Evolutionary conservation across 2,113 vertebrate species (phyloP).

Genomic region (Prinia subflava): DNA sequence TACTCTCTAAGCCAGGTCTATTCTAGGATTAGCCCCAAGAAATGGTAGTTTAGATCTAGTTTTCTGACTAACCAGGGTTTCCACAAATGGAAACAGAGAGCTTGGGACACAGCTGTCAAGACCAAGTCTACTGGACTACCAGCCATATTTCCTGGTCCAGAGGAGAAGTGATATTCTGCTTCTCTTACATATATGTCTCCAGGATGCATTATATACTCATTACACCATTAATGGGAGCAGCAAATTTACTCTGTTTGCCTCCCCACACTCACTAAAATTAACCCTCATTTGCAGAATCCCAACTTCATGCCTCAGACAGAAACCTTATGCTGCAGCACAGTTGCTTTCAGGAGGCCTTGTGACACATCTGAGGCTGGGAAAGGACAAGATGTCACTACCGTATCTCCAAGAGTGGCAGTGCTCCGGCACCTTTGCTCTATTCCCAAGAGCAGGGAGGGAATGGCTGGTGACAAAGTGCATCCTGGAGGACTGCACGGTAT

Average conservation of each 20-base stretch:
- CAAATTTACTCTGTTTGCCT: not conserved
- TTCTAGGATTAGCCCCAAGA: not conserved
- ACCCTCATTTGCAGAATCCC: not conserved
- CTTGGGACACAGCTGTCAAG: not conserved
- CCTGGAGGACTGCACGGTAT: not conserved
- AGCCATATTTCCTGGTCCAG: not conserved
- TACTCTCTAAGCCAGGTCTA: not conserved
- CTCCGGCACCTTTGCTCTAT: not conserved
- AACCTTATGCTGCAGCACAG: not conserved
- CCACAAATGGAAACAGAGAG: not conserved
- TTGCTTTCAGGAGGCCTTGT: not conserved
- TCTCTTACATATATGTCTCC: not conserved
- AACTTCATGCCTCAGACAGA: not conserved
- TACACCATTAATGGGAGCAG: not conserved
- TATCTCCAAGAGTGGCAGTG: not conserved
- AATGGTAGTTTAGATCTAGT: not conserved
- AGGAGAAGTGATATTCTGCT: not conserved
- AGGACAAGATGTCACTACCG: fast-evolving
- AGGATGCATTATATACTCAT: not conserved
- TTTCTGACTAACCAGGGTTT: not conserved
- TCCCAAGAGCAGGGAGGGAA: not conserved
- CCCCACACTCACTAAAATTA: not conserved
- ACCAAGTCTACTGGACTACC: not conserved
- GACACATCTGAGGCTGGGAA: not conserved
- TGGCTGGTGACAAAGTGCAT: slow-evolving; percentile 26